These are phyloP conservation scores for Stichodactyla mertensii DNA, from an alignment of 64 coral and sea anemone genomes.

Conservation along the genomic window DNA sequence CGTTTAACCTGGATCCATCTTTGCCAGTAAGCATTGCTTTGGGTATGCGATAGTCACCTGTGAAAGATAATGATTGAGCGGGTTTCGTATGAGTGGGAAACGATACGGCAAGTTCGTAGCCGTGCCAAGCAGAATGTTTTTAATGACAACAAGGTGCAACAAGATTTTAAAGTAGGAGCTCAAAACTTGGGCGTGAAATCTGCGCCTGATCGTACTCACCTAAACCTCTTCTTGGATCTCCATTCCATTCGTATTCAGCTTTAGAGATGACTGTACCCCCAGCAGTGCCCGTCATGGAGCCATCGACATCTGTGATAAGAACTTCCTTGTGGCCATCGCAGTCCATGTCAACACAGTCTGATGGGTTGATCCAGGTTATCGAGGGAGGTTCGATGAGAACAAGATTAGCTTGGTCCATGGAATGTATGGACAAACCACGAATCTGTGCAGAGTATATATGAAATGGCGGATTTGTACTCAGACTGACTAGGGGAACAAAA, in stretches of 20 bases:
- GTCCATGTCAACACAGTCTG: constrained; percentile 85
- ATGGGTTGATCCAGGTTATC: constrained; percentile 54
- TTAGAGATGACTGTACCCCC: constrained; percentile 58
- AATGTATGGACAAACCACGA: constrained; percentile 5
- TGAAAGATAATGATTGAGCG: background rate
- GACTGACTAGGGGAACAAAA: no score
- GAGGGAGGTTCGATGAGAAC: constrained; percentile 12
- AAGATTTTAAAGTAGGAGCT: no score
- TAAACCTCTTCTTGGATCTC: constrained; percentile 48
- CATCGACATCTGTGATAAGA: constrained; percentile 60
- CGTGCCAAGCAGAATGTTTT: no score
- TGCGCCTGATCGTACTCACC: constrained; percentile 3
- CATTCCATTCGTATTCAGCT: constrained; percentile 83
- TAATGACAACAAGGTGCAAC: no score
- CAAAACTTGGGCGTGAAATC: no score
- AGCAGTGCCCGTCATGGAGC: constrained; percentile 41
- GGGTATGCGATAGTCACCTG: constrained; percentile 79
- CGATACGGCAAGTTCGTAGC: no score
- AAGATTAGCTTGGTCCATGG: constrained; percentile 26
- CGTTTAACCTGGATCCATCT: constrained; percentile 55
- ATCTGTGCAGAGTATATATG: background rate
- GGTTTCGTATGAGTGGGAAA: no score
- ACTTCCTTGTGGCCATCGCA: constrained; percentile 64
- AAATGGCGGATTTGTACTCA: no score
- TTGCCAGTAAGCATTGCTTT: constrained; percentile 17